Percentiles rank a stretch among this genome's conserved stretches.
Conservation (phyloP, 2,888 invertebrate genomes). For the Andrena flavipes region DNA sequence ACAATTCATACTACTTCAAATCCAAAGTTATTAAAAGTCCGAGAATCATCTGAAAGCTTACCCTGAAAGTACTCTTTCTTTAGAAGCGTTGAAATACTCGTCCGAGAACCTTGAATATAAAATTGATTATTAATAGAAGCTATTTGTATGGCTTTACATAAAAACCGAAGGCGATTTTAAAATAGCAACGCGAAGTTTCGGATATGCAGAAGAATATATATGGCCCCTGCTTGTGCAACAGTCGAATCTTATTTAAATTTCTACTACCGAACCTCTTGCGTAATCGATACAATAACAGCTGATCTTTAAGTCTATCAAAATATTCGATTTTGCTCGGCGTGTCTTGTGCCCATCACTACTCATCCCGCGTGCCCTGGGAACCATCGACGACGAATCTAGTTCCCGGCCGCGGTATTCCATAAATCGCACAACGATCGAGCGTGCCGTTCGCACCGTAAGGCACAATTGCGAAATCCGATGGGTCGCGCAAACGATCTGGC, state of each 20-base stretch:
- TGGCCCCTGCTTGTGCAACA: too few species aligned
- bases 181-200: neutral
- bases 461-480: slow-evolving; percentile 59
- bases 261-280: too few species aligned
- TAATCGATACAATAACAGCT: too few species aligned
- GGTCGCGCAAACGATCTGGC: slow-evolving; percentile 16
- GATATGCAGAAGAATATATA: too few species aligned
- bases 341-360: slow-evolving; percentile 9
- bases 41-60: neutral
- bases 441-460: slow-evolving; percentile 23
- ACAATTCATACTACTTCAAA: neutral
- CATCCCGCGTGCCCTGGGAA: slow-evolving; percentile 20
- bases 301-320: too few species aligned
- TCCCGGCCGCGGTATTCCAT: slow-evolving; percentile 38
- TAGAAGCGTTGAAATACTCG: neutral
- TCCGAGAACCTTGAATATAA: neutral
- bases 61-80: neutral
- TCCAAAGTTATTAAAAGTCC: neutral
- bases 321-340: neutral
- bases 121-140: neutral
- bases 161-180: neutral
- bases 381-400: slow-evolving; percentile 43
- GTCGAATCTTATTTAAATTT: too few species aligned
- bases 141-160: neutral
- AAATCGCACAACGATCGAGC: slow-evolving; percentile 45